These are phyloP conservation scores for Aphaenogaster ashmeadi DNA, from an alignment of 1,140 invertebrate species.

Conservation along the genomic window DNA sequence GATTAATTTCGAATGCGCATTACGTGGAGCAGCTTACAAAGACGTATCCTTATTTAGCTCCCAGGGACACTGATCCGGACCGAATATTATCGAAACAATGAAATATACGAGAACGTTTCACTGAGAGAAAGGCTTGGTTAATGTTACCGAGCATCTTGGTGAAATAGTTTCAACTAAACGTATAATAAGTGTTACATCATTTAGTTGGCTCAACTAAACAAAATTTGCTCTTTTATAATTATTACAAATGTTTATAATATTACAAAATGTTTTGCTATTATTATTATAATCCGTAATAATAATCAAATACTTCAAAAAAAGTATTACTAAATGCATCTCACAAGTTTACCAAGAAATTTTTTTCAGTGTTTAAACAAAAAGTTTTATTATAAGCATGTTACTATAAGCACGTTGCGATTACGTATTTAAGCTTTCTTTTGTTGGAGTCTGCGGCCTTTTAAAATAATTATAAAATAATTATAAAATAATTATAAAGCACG, in stretches of 20 bases:
- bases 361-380: neutral
- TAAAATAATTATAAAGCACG: neutral
- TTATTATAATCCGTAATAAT: too few relatives aligned
- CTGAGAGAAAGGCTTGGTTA: too few relatives aligned
- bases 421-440: neutral
- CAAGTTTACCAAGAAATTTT: too few relatives aligned
- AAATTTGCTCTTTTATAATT: too few relatives aligned
- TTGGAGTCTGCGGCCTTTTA: neutral
- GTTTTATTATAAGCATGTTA: neutral
- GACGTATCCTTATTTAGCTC: neutral
- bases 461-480: neutral
- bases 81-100: conserved; percentile 4
- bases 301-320: too few relatives aligned
- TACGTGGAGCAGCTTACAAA: neutral
- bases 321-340: too few relatives aligned
- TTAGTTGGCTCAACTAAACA: too few relatives aligned
- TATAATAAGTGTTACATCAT: too few relatives aligned
- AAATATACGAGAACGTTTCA: neutral
- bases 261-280: too few relatives aligned
- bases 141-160: too few relatives aligned
- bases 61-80: neutral
- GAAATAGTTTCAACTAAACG: too few relatives aligned
- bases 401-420: neutral
- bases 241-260: too few relatives aligned
- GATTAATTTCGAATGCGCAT: neutral